These are phyloP conservation scores for Budorcas taxicolor DNA, from an alignment of 2,113 vertebrate species.

Conservation along the genomic window DNA sequence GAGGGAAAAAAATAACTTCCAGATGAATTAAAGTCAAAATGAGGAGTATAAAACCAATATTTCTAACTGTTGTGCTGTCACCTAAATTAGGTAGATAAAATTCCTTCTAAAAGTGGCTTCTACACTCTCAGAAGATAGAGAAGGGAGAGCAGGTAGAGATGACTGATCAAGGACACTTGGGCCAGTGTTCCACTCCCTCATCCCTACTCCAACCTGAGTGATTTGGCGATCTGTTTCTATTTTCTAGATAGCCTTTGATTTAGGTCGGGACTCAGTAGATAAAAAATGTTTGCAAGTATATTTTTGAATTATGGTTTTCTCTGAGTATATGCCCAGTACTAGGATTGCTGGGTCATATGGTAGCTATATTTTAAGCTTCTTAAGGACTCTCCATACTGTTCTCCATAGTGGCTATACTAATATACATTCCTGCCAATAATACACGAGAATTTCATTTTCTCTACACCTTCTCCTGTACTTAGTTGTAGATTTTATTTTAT, in stretches of 20 bases:
- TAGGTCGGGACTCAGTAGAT: background rate
- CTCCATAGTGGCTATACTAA: background rate
- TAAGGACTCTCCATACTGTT: background rate
- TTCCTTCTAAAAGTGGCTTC: background rate
- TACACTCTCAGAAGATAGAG: background rate
- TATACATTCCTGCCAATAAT: background rate
- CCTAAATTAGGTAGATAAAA: background rate
- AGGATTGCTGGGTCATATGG: background rate
- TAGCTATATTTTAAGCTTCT: background rate
- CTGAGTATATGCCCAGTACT: background rate
- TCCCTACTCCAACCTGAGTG: background rate
- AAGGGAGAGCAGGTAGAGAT: background rate
- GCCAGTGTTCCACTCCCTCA: fast-evolving
- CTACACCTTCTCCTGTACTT: background rate
- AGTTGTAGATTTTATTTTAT: background rate
- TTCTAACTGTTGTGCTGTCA: background rate
- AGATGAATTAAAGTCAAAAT: background rate
- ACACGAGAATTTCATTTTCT: background rate
- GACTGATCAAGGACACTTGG: background rate
- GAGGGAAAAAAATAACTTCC: fast-evolving
- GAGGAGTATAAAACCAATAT: background rate
- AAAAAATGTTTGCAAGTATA: background rate
- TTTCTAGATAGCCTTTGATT: background rate
- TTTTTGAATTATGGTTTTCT: background rate
- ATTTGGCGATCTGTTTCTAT: background rate